A percentile compares a stretch with the other conserved stretches of the same genome.
Evolutionary conservation across 2,113 vertebrate species (phyloP).

Genomic region (Zosterops pallidus): DNA sequence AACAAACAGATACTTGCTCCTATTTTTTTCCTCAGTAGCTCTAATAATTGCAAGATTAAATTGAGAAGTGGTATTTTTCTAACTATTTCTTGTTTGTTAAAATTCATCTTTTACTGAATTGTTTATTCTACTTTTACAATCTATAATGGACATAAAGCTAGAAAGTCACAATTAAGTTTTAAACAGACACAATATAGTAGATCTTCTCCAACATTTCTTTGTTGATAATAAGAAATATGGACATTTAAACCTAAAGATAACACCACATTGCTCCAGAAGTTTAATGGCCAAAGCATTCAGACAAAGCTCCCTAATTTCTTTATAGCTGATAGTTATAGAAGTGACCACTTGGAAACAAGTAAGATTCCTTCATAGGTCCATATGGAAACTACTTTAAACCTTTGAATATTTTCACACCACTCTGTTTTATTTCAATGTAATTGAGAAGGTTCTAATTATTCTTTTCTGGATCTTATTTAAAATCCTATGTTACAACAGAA

Average conservation of each 20-base stretch:
- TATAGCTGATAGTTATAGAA: not conserved
- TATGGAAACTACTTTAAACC: not conserved
- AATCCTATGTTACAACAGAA: not conserved
- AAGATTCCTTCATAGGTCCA: not conserved
- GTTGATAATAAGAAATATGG: not conserved
- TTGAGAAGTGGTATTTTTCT: not conserved
- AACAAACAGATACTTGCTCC: not conserved
- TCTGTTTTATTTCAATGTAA: not conserved
- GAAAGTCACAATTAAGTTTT: not conserved
- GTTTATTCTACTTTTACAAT: not conserved
- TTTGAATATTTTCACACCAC: not conserved
- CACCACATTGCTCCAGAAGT: not conserved
- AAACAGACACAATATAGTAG: not conserved
- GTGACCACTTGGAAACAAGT: not conserved
- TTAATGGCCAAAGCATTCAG: not conserved
- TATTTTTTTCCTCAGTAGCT: not conserved
- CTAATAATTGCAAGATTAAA: not conserved
- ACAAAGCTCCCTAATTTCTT: not conserved
- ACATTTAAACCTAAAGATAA: not conserved
- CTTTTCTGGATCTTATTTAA: not conserved
- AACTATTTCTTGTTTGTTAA: not conserved
- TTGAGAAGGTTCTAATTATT: not conserved
- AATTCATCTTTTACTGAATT: not conserved
- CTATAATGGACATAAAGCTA: not conserved
- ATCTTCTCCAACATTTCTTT: not conserved